phyloP scores from a whole-genome alignment of 1,140 invertebrate genomes.

The Pentalonia nigronervosa region DNA sequence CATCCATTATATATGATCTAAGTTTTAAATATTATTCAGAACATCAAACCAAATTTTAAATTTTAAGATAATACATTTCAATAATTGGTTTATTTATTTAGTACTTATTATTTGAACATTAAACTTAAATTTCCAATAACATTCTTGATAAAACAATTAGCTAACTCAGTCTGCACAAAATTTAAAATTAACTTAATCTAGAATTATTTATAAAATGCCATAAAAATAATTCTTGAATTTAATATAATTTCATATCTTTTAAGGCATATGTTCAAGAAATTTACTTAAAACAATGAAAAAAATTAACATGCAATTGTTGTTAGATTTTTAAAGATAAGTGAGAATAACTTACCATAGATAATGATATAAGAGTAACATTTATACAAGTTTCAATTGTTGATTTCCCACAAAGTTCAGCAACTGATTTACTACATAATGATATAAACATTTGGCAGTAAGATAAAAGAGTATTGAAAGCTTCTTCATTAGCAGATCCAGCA shows the following conservation, averaged over 20 bases:
- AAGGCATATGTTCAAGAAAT: not conserved
- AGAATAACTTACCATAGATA: slow-evolving; percentile 73
- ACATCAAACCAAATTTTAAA: not conserved
- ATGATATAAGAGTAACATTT: slow-evolving; percentile 80
- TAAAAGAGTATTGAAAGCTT: slow-evolving; percentile 80
- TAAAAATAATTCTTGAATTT: not conserved
- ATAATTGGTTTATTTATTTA: no score
- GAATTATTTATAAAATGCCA: not conserved
- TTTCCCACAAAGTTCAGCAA: slow-evolving; percentile 87
- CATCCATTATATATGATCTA: not conserved
- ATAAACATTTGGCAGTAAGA: slow-evolving; percentile 75
- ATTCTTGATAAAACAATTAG: not conserved
- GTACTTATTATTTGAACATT: not conserved
- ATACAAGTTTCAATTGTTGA: slow-evolving; percentile 89
- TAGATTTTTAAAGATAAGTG: not conserved
- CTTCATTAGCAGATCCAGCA: slow-evolving; percentile 87
- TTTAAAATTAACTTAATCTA: not conserved
- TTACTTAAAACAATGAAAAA: not conserved
- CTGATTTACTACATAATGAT: slow-evolving; percentile 71
- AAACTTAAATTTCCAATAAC: not conserved
- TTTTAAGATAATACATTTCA: not conserved
- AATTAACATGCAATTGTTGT: not conserved
- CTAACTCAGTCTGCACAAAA: not conserved
- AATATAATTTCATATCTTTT: not conserved
- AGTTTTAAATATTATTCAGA: not conserved